Evolutionary conservation across 2,888 invertebrate species (phyloP), one percentile per base, ranked within the genome.

Genomic region (Eristalinus aeneus): DNA sequence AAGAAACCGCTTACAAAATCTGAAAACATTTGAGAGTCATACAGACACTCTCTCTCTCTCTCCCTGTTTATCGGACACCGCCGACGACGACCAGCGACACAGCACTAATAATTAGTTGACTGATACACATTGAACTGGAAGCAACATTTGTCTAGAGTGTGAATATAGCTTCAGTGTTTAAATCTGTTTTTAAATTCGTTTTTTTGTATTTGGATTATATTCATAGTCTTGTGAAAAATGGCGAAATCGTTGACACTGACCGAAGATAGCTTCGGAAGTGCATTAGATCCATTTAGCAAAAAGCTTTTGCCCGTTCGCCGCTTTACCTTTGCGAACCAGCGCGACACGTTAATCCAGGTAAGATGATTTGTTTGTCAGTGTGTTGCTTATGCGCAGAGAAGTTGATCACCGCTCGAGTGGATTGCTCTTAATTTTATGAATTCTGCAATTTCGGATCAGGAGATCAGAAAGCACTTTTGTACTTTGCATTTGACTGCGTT

Each of bases 231-330:
- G 16, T 16, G 16, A 20, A 46, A 16, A 16, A 16, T 16, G 46
- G 1, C 1, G 32, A 82, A 22, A 31, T 91, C 91, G 90, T 89
- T 91, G 60, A 88, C 89, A 39, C 90, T 92, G 12, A 88, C 88
- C 12, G 92, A 92, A 89, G 92, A 92, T 85, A 88, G 88, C n/a
- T 92, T 92, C 73, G 92, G 92, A 53, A 89, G 87, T 20, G 89
- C 89, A n/a, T 89, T 88, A 4, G 90, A 92, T 88, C 92, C 92
- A 23, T 86, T 91, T 36, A 89, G 91, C 0, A 89, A 90, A 20
- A 88, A 89, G 32, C 88, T 88, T 12, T 90, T 88, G 12, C 84
- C 86, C n/a, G 88, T 92, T 10, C 90, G 90, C 1, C 90, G 91
- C 1, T 92, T 91, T 39, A 92, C 91, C 0, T 85, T 92, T 56